phyloP scores from a whole-genome alignment of 1,140 invertebrate genomes.

The Nilaparvata lugens region DNA sequence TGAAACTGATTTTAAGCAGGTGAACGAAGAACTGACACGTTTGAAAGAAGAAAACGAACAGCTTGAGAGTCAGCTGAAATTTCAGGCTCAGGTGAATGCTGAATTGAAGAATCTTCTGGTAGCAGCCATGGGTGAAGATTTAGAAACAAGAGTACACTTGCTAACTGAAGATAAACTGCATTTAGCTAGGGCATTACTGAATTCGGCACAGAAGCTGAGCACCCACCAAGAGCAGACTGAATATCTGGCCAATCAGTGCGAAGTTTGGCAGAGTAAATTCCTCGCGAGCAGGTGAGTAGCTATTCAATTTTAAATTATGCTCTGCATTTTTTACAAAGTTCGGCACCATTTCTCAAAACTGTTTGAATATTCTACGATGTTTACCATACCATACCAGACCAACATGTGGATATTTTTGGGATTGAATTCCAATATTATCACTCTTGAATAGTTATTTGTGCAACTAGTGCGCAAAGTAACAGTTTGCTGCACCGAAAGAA shows the following conservation, averaged over 20 bases:
- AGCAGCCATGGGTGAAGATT: slow-evolving; percentile 87
- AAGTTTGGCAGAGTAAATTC: slow-evolving; percentile 94
- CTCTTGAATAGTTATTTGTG: no score
- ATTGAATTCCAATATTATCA: no score
- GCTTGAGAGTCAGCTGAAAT: slow-evolving; percentile 59
- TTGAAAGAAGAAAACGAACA: slow-evolving; percentile 50
- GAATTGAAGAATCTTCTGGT: slow-evolving; percentile 88
- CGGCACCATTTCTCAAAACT: no score
- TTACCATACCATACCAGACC: no score
- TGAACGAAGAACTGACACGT: slow-evolving; percentile 44
- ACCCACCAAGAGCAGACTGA: slow-evolving; percentile 88
- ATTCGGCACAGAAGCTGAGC: slow-evolving; percentile 71
- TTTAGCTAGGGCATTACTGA: slow-evolving; percentile 71
- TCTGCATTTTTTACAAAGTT: no score
- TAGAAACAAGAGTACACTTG: slow-evolving; percentile 77
- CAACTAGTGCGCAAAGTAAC: no score
- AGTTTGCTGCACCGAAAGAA: no score
- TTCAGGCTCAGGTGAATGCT: slow-evolving; percentile 74
- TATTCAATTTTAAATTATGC: no score
- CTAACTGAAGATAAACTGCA: slow-evolving; percentile 85
- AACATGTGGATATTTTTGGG: no score
- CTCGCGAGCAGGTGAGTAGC: slow-evolving; percentile 75
- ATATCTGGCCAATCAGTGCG: slow-evolving; percentile 83
- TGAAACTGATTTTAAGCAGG: slow-evolving; percentile 34
- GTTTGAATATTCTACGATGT: no score